phyloP scores from a whole-genome alignment of 2,797 vertebrate genomes.

The Lagodon rhomboides region DNA sequence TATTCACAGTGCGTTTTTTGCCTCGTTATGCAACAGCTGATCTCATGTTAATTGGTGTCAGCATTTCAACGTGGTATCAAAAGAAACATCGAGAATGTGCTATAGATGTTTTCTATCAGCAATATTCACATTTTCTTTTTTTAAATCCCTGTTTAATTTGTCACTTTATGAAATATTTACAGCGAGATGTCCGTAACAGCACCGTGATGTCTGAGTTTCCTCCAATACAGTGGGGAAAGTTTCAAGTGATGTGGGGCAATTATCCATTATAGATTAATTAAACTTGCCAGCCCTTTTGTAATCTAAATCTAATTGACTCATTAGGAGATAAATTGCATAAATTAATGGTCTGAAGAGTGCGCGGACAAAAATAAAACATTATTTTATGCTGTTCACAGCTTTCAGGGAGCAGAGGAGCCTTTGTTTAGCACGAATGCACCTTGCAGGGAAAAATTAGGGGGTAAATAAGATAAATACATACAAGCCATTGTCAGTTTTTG shows the following conservation, averaged over 20 bases:
- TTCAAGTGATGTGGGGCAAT: conserved; percentile 72
- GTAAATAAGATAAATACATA: neutral
- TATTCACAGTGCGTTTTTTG: neutral
- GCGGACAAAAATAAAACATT: conserved; percentile 62
- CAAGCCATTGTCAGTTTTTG: neutral
- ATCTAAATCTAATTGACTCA: conserved; percentile 82
- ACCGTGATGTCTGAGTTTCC: conserved; percentile 13
- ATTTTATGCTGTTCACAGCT: conserved; percentile 19
- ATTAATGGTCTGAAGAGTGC: conserved; percentile 79
- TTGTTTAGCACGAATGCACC: neutral
- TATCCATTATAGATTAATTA: conserved; percentile 80
- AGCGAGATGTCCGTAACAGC: conserved; percentile 16
- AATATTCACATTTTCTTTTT: neutral
- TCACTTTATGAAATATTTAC: conserved; percentile 20
- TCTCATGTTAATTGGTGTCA: conserved; percentile 29
- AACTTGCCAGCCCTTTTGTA: conserved; percentile 78
- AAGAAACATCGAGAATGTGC: neutral
- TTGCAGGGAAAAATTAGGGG: neutral
- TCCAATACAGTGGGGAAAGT: conserved; percentile 48
- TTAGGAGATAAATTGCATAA: conserved; percentile 81
- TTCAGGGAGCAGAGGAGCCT: conserved; percentile 16
- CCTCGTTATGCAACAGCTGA: neutral
- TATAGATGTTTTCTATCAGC: conserved; percentile 1
- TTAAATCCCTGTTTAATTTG: conserved; percentile 1
- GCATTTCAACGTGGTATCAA: conserved; percentile 6